phyloP scores from a whole-genome alignment of 2,797 vertebrate species.

The Clarias pachynema region DNA sequence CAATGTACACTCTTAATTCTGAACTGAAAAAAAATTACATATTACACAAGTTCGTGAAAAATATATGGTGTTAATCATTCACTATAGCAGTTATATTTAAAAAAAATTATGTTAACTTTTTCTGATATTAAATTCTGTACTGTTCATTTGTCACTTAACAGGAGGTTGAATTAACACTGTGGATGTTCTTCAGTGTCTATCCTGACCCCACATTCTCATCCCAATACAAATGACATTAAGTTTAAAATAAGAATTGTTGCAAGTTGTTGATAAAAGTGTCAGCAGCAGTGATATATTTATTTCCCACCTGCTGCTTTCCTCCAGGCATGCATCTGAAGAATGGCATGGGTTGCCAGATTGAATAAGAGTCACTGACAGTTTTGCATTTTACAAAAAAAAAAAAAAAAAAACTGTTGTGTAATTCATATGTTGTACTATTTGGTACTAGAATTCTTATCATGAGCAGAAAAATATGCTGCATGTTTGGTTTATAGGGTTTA shows the following conservation, averaged over 20 bases:
- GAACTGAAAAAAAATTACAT: too few relatives aligned
- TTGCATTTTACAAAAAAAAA: background rate
- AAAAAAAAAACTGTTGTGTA: background rate
- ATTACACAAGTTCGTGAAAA: background rate
- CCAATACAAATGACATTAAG: conserved; percentile 12
- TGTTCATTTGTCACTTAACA: background rate
- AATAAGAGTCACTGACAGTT: background rate
- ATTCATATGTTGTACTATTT: background rate
- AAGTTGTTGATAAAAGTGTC: conserved; percentile 2
- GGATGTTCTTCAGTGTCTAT: background rate
- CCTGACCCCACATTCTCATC: conserved; percentile 1
- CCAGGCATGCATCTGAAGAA: conserved; percentile 17
- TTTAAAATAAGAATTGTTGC: conserved; percentile 22
- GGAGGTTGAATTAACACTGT: background rate
- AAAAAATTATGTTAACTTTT: background rate
- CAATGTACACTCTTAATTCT: background rate
- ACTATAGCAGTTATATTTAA: background rate
- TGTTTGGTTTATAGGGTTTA: background rate
- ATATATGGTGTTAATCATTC: background rate
- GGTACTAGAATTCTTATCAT: background rate
- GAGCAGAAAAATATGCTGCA: background rate
- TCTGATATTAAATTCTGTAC: background rate
- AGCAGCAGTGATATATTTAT: conserved; percentile 22
- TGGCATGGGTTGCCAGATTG: conserved; percentile 14
- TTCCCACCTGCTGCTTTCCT: conserved; percentile 22